phyloP scores from a whole-genome alignment of 2,888 invertebrate species.

The Chloroclysta siterata region DNA sequence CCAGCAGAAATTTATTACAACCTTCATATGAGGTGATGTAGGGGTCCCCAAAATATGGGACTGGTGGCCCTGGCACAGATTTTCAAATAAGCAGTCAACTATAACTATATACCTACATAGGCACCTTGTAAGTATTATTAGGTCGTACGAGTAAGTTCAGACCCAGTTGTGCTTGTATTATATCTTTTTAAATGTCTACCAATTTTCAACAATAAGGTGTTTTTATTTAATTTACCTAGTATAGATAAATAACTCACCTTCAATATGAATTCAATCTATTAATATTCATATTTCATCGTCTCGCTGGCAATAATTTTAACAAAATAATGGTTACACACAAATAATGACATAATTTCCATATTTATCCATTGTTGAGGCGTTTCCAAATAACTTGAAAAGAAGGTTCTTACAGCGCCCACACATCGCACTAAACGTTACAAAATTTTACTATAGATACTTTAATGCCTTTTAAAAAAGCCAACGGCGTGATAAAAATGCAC shows the following conservation, averaged over 20 bases:
- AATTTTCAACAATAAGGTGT: too few relatives aligned
- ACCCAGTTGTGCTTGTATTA: too few relatives aligned
- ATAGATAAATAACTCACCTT: conserved; percentile 1
- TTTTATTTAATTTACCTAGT: too few relatives aligned
- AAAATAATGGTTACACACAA: conserved; percentile 19
- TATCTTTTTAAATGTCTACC: too few relatives aligned
- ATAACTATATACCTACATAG: too few relatives aligned
- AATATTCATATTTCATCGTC: conserved; percentile 13
- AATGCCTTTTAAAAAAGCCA: neutral
- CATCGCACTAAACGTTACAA: neutral
- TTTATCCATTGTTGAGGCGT: conserved; percentile 14
- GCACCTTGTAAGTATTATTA: too few relatives aligned
- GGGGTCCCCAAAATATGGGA: too few relatives aligned
- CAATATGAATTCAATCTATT: neutral
- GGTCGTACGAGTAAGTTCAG: too few relatives aligned
- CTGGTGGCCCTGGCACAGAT: too few relatives aligned
- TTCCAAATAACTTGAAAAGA: conserved; percentile 5
- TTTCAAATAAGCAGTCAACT: too few relatives aligned
- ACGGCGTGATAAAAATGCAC: conserved; percentile 3
- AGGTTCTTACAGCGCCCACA: conserved; percentile 10
- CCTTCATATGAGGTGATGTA: too few relatives aligned
- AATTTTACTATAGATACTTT: neutral
- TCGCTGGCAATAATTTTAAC: conserved; percentile 6
- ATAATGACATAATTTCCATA: conserved; percentile 19
- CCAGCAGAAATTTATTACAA: too few relatives aligned